A percentile compares a stretch with the other conserved stretches of the same genome.
phyloP scores from a whole-genome alignment of 2,113 vertebrate species.

The Sakesphorus luctuosus region DNA sequence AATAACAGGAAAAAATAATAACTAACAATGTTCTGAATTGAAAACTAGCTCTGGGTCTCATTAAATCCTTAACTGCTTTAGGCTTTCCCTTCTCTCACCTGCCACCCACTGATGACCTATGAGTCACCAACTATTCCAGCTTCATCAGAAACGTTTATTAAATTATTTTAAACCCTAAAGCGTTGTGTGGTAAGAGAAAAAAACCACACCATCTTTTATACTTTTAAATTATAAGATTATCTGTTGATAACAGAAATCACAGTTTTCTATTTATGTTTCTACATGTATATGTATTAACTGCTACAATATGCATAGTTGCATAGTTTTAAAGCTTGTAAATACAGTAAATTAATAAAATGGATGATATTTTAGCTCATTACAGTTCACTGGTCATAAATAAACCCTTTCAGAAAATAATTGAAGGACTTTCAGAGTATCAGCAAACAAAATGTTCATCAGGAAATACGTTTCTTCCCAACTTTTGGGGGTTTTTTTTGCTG shows the following conservation, averaged over 20 bases:
- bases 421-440: background rate
- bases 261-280: background rate
- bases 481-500: background rate
- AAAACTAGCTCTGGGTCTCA: constrained; percentile 81
- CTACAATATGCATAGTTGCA: background rate
- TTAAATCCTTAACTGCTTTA: constrained; percentile 85
- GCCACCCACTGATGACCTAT: constrained; percentile 94
- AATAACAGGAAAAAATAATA: constrained; percentile 79
- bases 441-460: background rate
- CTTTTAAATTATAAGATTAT: constrained; percentile 47
- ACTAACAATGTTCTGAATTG: constrained; percentile 73
- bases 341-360: background rate
- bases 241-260: background rate
- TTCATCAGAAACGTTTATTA: constrained; percentile 90
- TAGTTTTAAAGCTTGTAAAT: background rate
- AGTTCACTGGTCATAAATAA: background rate
- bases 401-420: background rate
- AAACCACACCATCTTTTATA: constrained; percentile 62
- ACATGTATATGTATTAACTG: background rate
- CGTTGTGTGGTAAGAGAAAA: constrained; percentile 76
- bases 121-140: constrained; percentile 89
- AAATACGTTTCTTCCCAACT: background rate
- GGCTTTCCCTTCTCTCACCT: constrained; percentile 90
- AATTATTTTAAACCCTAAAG: constrained; percentile 88
- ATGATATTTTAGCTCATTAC: background rate